A percentile compares a stretch with the other conserved stretches of the same genome.
Conservation (phyloP, 2,113 vertebrate species). For the Microcebus tavaratra region DNA sequence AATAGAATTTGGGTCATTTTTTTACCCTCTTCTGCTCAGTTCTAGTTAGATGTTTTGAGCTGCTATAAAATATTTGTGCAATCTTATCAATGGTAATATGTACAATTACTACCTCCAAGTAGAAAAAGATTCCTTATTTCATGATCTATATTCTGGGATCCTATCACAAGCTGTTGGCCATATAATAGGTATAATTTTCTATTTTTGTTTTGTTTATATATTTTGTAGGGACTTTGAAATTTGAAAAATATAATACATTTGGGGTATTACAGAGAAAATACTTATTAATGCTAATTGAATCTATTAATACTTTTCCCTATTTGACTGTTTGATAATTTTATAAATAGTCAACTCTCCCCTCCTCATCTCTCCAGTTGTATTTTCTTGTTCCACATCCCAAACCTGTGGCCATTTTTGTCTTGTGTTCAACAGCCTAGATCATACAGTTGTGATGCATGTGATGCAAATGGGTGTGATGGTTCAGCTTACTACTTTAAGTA, state of each 20-base stretch:
- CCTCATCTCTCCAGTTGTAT: background rate
- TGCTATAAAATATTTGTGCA: constrained; percentile 1
- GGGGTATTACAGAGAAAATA: background rate
- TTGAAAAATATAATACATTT: background rate
- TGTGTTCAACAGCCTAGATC: background rate
- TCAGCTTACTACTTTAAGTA: background rate
- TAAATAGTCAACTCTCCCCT: background rate
- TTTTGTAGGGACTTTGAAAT: background rate
- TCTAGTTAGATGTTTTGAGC: background rate
- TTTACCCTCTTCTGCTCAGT: background rate
- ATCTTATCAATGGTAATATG: background rate
- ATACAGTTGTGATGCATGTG: background rate
- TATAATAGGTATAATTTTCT: background rate
- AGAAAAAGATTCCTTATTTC: background rate
- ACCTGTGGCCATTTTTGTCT: background rate
- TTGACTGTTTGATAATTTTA: background rate
- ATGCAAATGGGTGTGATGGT: background rate
- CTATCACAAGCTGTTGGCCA: background rate
- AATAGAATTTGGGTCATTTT: background rate
- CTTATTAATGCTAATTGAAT: background rate
- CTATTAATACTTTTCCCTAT: background rate
- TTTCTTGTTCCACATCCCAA: background rate
- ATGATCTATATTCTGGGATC: background rate
- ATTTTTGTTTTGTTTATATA: background rate
- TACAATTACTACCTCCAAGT: background rate